Evolutionary conservation across 1,140 invertebrate genomes (phyloP).

Genomic region (Drosophila aff.): DNA sequence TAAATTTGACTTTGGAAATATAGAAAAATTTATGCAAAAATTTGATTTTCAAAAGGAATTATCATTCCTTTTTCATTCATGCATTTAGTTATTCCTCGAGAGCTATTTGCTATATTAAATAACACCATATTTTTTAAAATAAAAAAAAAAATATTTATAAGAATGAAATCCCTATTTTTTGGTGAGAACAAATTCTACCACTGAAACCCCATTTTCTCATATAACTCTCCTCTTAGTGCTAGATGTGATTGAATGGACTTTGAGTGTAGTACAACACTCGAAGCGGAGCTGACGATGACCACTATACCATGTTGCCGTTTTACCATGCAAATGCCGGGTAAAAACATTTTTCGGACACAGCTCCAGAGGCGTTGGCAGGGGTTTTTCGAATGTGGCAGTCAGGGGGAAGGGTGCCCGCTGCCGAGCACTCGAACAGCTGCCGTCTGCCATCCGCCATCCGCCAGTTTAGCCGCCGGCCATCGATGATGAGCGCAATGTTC

Average conservation of each 20-base stretch:
- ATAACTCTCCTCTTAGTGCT: constrained; percentile 5
- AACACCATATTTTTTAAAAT: no score
- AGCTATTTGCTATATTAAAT: not conserved
- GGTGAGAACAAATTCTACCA: not conserved
- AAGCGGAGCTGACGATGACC: constrained; percentile 49
- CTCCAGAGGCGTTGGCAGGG: constrained; percentile 56
- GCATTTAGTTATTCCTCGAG: not conserved
- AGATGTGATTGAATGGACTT: constrained; percentile 73
- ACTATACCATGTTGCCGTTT: constrained; percentile 61
- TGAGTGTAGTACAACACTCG: constrained; percentile 69
- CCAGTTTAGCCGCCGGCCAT: constrained; percentile 52
- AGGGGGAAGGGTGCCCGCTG: not conserved
- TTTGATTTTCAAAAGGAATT: not conserved
- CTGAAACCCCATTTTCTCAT: not conserved
- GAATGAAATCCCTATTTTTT: not conserved
- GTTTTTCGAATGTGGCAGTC: not conserved
- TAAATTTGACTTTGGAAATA: not conserved
- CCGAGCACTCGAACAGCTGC: constrained; percentile 36
- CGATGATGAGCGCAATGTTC: constrained; percentile 72
- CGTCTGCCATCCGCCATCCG: constrained; percentile 48
- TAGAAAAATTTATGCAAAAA: not conserved
- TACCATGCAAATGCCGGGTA: constrained; percentile 72
- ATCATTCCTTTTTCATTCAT: not conserved
- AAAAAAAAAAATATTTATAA: no score
- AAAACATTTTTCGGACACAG: constrained; percentile 77